Conservation (phyloP, 2,113 vertebrate genomes). For the Catharus bicknelli region DNA sequence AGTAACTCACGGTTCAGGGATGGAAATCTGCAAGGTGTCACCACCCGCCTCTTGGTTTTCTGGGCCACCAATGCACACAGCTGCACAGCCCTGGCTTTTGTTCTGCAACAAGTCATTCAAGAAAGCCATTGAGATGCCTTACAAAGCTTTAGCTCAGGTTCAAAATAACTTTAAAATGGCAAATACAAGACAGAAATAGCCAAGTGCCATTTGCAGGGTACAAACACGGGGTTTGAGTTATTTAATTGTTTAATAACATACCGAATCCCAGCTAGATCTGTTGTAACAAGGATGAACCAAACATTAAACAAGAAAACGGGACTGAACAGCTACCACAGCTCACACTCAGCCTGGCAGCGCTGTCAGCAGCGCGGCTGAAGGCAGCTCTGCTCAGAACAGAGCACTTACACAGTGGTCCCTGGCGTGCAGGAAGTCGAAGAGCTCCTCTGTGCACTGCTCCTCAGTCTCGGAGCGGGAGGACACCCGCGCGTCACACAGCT, state of each 20-base stretch:
- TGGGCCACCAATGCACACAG: fast-evolving
- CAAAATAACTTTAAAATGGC: not conserved
- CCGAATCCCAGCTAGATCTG: fast-evolving
- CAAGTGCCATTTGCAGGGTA: not conserved
- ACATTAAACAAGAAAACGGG: not conserved
- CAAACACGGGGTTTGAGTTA: fast-evolving
- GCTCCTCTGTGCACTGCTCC: slow-evolving; percentile 92
- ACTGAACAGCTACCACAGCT: not conserved
- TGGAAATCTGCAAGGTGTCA: not conserved
- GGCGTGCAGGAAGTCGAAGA: slow-evolving; percentile 92
- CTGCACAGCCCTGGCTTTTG: not conserved
- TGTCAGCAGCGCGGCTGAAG: fast-evolving
- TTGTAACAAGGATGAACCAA: not conserved
- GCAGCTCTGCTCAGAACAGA: not conserved
- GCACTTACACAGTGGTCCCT: slow-evolving; percentile 90
- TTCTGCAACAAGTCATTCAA: not conserved
- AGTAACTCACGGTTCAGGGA: not conserved
- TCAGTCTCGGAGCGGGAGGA: slow-evolving; percentile 76
- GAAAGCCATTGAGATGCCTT: not conserved
- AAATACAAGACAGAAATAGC: not conserved
- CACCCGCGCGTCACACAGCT: slow-evolving; percentile 80
- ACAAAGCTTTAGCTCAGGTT: not conserved
- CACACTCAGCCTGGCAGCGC: fast-evolving
- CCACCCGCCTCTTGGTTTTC: not conserved
- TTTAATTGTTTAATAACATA: not conserved